Evolutionary conservation across 1,140 invertebrate species (phyloP).

Genomic region (Octopus sinensis): DNA sequence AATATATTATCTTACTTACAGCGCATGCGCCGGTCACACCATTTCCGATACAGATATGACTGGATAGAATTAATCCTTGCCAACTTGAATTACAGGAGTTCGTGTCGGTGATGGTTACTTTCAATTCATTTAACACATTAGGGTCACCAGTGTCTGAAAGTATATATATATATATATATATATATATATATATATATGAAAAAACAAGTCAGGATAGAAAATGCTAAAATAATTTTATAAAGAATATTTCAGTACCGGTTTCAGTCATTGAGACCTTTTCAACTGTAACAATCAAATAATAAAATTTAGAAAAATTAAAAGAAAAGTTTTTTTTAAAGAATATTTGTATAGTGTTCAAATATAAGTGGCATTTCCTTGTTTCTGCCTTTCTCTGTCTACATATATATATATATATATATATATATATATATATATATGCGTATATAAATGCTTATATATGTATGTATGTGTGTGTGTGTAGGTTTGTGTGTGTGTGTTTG

Average conservation of each 20-base stretch:
- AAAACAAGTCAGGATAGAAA: not conserved
- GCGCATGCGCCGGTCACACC: constrained; percentile 40
- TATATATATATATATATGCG: not conserved
- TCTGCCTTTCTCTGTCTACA: no score
- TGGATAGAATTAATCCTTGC: constrained; percentile 35
- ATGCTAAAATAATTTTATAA: no score
- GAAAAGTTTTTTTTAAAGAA: no score
- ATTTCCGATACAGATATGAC: constrained; percentile 42
- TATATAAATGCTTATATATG: not conserved
- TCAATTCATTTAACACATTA: constrained; percentile 34
- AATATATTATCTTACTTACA: constrained; percentile 25
- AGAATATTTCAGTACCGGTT: no score
- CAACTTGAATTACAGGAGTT: constrained; percentile 37
- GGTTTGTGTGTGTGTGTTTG: not conserved
- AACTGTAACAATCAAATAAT: no score
- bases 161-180: not conserved
- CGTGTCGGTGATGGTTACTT: constrained; percentile 33
- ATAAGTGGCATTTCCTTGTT: no score
- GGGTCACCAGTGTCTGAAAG: constrained; percentile 22
- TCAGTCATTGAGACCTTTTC: no score
- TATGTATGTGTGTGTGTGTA: not conserved
- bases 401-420: not conserved
- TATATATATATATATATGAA: not conserved
- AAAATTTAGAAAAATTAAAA: no score
- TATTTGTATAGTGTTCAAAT: no score